Conservation (phyloP, 2,113 vertebrate species). For the Rhadina sibilatrix region DNA sequence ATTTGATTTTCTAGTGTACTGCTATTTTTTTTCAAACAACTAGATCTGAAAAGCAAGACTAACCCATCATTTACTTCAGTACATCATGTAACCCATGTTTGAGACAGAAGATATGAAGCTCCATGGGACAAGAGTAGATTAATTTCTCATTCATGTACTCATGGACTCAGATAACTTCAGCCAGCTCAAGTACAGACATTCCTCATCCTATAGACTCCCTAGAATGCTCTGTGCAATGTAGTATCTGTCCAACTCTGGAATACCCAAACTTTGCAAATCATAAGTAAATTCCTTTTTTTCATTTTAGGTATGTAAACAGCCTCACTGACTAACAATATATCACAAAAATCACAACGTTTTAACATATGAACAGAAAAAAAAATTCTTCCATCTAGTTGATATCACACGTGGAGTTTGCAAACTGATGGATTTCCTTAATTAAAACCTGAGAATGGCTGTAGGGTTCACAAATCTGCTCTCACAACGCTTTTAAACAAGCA, state of each 20-base stretch:
- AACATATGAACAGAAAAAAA: neutral
- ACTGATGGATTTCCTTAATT: neutral
- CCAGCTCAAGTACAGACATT: neutral
- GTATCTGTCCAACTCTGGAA: neutral
- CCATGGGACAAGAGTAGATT: neutral
- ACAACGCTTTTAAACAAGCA: neutral
- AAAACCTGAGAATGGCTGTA: neutral
- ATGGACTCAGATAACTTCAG: neutral
- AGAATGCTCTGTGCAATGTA: neutral
- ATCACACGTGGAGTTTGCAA: neutral
- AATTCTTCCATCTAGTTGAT: neutral
- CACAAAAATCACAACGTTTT: neutral
- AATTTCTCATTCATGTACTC: neutral
- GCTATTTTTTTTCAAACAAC: neutral
- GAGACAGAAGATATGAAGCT: neutral
- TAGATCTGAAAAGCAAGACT: neutral
- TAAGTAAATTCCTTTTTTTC: neutral
- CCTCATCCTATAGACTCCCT: neutral
- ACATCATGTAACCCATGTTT: neutral
- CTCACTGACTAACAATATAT: neutral
- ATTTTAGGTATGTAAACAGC: neutral
- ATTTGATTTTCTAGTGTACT: neutral
- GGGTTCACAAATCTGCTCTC: neutral
- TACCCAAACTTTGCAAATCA: neutral
- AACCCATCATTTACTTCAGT: neutral